Percentiles rank a stretch among this genome's conserved stretches.
Conservation (phyloP, 2,113 vertebrate species). For the Peromyscus leucopus region DNA sequence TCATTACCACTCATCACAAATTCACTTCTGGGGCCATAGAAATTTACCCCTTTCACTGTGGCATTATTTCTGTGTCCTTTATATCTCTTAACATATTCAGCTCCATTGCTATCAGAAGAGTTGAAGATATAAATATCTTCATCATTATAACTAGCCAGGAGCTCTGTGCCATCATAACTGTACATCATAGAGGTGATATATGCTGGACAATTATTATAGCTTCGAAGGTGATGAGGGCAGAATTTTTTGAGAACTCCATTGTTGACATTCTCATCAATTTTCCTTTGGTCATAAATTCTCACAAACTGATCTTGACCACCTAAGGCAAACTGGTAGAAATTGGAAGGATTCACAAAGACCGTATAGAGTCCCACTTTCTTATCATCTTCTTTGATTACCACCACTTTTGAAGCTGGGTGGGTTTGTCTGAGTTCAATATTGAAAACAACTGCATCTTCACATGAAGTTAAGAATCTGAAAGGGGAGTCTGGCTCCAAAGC, state of each 20-base stretch:
- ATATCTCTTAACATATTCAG: conserved; percentile 92
- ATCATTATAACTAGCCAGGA: conserved; percentile 95
- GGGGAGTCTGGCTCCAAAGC: conserved; percentile 93
- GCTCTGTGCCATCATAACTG: conserved; percentile 95
- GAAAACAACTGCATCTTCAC: conserved; percentile 94
- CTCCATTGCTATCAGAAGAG: conserved; percentile 93
- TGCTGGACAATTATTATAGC: conserved; percentile 93
- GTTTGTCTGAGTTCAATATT: conserved; percentile 92
- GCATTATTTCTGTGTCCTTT: conserved; percentile 96
- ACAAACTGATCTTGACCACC: conserved; percentile 94
- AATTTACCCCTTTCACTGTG: conserved; percentile 96
- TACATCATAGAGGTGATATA: conserved; percentile 97
- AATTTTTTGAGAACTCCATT: conserved; percentile 96
- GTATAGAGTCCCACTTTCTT: conserved; percentile 95
- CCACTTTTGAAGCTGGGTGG: conserved; percentile 91
- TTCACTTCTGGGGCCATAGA: conserved; percentile 94
- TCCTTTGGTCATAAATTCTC: conserved; percentile 96
- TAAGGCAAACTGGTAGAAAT: conserved; percentile 93
- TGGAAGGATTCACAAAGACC: conserved; percentile 93
- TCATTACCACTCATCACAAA: conserved; percentile 96
- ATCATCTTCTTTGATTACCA: conserved; percentile 93
- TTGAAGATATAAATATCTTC: conserved; percentile 98
- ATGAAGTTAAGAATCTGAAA: conserved; percentile 93
- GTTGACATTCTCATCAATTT: conserved; percentile 96
- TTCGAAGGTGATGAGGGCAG: conserved; percentile 94